Evolutionary conservation across 2,888 invertebrate genomes (phyloP).

Genomic region (Nephrotoma flavescens): DNA sequence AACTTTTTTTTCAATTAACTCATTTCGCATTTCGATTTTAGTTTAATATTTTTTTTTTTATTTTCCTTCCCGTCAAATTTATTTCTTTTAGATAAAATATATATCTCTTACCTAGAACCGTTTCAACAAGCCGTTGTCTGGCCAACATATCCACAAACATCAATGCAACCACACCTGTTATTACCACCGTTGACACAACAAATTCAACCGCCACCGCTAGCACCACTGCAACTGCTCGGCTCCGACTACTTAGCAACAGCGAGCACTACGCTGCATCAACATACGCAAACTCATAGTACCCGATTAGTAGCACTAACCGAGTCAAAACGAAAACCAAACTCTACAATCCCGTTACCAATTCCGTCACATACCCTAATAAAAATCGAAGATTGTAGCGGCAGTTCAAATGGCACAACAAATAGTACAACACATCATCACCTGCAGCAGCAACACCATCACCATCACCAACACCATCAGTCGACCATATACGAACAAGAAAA

Average conservation of each 20-base stretch:
- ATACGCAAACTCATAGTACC: slow-evolving; percentile 53
- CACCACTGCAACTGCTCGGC: slow-evolving; percentile 47
- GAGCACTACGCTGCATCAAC: slow-evolving; percentile 45
- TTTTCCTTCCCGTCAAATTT: slow-evolving; percentile 5
- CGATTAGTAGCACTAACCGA: slow-evolving; percentile 46
- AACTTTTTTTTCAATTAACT: not conserved
- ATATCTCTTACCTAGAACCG: slow-evolving; percentile 34
- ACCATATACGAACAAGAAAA: slow-evolving; percentile 17
- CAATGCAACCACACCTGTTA: slow-evolving; percentile 21
- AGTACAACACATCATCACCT: slow-evolving; percentile 28
- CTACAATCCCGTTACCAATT: slow-evolving; percentile 26
- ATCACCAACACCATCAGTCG: slow-evolving; percentile 17
- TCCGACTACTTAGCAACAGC: slow-evolving; percentile 44
- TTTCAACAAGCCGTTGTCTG: slow-evolving; percentile 59
- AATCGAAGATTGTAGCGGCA: slow-evolving; percentile 49
- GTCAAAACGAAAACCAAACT: slow-evolving; percentile 35
- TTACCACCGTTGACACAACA: slow-evolving; percentile 14
- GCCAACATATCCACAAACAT: slow-evolving; percentile 46
- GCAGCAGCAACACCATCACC: slow-evolving; percentile 12
- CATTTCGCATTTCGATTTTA: not conserved
- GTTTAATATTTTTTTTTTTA: not conserved
- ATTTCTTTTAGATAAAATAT: slow-evolving; percentile 9
- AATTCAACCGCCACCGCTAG: slow-evolving; percentile 37
- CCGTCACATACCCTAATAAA: slow-evolving; percentile 46
- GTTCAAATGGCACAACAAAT: slow-evolving; percentile 19